Percentiles rank a stretch among this genome's conserved stretches.
Conservation (phyloP, 1,140 invertebrate species). For the Druon quercuslanigerum region DNA sequence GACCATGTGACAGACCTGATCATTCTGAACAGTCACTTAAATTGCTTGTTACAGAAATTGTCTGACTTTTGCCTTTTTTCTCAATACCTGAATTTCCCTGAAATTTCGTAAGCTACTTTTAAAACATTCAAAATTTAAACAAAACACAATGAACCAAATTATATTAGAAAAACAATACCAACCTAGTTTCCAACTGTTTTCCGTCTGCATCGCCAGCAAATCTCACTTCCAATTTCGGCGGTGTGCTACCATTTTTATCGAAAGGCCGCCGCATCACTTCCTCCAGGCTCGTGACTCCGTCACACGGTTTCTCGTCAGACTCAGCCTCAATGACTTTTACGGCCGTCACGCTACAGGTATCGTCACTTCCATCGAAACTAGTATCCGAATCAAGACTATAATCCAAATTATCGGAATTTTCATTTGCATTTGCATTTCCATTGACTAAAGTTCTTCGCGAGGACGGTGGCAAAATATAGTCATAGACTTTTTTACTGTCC, state of each 20-base stretch:
- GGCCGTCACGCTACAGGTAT: slow-evolving; percentile 45
- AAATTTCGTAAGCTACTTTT: too few relatives aligned
- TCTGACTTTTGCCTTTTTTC: too few relatives aligned
- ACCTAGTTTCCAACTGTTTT: slow-evolving; percentile 41
- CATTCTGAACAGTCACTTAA: too few relatives aligned
- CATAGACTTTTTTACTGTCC: slow-evolving; percentile 48
- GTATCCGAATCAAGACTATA: slow-evolving; percentile 51
- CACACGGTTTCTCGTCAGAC: too few relatives aligned
- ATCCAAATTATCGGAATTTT: slow-evolving; percentile 52
- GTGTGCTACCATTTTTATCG: slow-evolving; percentile 28
- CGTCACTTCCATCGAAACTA: slow-evolving; percentile 56
- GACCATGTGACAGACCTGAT: too few relatives aligned
- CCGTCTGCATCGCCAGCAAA: slow-evolving; percentile 50
- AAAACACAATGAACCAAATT: too few relatives aligned
- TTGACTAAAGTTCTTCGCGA: slow-evolving; percentile 60
- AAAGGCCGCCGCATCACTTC: background rate
- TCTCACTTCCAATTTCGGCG: slow-evolving; percentile 54
- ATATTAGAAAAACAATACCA: background rate
- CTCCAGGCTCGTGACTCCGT: background rate
- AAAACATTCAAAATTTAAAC: too few relatives aligned
- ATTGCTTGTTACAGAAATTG: too few relatives aligned
- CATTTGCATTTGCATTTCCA: slow-evolving; percentile 57
- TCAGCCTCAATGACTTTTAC: background rate
- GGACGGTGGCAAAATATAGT: slow-evolving; percentile 59
- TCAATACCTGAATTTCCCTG: too few relatives aligned